A percentile compares a stretch with the other conserved stretches of the same genome.
These are phyloP conservation scores for Nomada flava DNA, from an alignment of 2,888 invertebrate genomes.

Conservation along the genomic window DNA sequence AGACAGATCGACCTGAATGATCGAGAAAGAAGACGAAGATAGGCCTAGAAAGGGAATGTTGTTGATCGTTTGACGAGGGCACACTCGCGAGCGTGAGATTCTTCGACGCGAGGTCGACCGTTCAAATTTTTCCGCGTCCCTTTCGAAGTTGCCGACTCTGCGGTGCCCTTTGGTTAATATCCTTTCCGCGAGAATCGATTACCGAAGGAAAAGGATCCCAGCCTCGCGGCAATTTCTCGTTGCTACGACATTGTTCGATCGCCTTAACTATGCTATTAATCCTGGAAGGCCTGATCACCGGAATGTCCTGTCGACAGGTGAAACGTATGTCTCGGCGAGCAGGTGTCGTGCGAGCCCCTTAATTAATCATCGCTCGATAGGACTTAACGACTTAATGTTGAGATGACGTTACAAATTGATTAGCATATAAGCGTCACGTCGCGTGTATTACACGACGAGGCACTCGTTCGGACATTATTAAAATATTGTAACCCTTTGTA, in stretches of 20 bases:
- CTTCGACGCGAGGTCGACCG: conserved; percentile 40
- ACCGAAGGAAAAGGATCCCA: conserved; percentile 46
- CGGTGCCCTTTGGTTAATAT: conserved; percentile 44
- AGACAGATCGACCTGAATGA: not conserved
- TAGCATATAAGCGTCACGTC: not conserved
- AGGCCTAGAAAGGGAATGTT: conserved; percentile 31
- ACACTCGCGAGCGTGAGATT: conserved; percentile 46
- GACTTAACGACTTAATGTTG: conserved; percentile 35
- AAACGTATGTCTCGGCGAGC: conserved; percentile 8
- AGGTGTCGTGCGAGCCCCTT: conserved; percentile 5
- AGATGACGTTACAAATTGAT: conserved; percentile 20
- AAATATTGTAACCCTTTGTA: not conserved
- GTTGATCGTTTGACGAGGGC: conserved; percentile 58
- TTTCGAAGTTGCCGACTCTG: conserved; percentile 59
- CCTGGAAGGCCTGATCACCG: conserved; percentile 45
- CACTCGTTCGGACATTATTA: not conserved
- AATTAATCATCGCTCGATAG: conserved; percentile 39
- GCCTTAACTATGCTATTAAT: conserved; percentile 41
- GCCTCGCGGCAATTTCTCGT: conserved; percentile 55
- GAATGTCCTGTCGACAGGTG: conserved; percentile 28
- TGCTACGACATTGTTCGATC: conserved; percentile 39
- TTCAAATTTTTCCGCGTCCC: conserved; percentile 55
- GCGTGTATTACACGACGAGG: no score
- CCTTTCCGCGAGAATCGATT: conserved; percentile 56
- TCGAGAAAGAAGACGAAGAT: not conserved